phyloP scores from a whole-genome alignment of 1,140 invertebrate species.

The Neomicropteryx cornuta region DNA sequence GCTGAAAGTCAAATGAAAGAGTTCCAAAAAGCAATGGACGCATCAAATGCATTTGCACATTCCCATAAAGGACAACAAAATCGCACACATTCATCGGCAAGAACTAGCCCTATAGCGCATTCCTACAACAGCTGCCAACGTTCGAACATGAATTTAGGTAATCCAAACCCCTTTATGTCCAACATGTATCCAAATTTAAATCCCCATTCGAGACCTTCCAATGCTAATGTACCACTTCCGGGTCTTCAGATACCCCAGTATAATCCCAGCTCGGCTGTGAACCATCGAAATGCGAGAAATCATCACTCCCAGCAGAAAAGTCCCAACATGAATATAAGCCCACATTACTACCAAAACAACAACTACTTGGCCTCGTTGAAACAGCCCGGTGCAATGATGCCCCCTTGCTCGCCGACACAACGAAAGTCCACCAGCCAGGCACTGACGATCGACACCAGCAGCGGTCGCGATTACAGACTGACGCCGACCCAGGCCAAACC shows the following conservation, averaged over 20 bases:
- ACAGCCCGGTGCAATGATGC: constrained; percentile 21
- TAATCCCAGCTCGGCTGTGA: constrained; percentile 28
- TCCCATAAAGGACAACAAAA: constrained; percentile 30
- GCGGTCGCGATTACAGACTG: no score
- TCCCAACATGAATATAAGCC: constrained; percentile 20
- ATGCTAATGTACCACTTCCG: constrained; percentile 24
- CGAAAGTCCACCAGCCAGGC: constrained; percentile 5
- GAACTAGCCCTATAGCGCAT: constrained; percentile 34
- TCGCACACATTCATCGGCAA: constrained; percentile 29
- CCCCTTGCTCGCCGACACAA: constrained; percentile 20
- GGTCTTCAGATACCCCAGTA: constrained; percentile 36
- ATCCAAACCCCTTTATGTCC: constrained; percentile 26
- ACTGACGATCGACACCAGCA: constrained; percentile 4
- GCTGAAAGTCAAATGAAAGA: constrained; percentile 28
- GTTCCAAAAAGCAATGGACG: constrained; percentile 26
- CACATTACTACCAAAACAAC: constrained; percentile 33
- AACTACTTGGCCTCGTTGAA: constrained; percentile 31
- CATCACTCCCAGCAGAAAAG: constrained; percentile 28
- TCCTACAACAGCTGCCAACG: constrained; percentile 25
- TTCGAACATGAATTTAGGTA: constrained; percentile 14
- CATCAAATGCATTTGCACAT: constrained; percentile 33
- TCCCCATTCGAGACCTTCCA: constrained; percentile 22
- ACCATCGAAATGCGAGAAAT: constrained; percentile 23
- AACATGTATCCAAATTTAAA: constrained; percentile 29
- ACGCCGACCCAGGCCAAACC: not conserved